Conservation (phyloP, 2,797 vertebrate genomes). For the Aeoliscus strigatus region DNA sequence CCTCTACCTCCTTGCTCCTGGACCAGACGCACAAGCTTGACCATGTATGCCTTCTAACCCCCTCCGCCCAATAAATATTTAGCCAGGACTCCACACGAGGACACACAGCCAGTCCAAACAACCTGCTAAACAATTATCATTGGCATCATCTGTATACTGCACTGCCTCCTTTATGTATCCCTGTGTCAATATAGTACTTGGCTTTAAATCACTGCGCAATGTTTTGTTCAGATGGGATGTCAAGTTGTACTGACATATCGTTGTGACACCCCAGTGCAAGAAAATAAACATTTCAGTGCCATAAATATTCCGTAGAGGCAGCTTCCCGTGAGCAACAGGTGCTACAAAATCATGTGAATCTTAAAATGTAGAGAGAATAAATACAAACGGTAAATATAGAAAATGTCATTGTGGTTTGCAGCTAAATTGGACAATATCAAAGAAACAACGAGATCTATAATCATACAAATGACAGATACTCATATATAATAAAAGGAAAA, state of each 20-base stretch:
- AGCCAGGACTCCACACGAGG: conserved; percentile 66
- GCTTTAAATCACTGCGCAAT: conserved; percentile 33
- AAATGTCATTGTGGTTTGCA: too few species aligned
- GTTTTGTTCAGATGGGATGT: conserved; percentile 41
- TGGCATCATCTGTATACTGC: conserved; percentile 68
- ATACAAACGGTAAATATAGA: too few species aligned
- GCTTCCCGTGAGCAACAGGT: too few species aligned
- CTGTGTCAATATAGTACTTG: conserved; percentile 60
- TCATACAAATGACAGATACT: too few species aligned
- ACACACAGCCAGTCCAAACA: conserved; percentile 76
- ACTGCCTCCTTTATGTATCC: conserved; percentile 53
- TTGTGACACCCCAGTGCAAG: conserved; percentile 16
- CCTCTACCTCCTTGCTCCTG: conserved; percentile 28
- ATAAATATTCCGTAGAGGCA: conserved; percentile 15
- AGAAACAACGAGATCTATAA: too few species aligned
- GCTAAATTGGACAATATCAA: too few species aligned
- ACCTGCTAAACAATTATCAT: conserved; percentile 72
- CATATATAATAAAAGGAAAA: too few species aligned
- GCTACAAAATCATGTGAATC: neutral
- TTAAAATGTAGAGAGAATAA: too few species aligned
- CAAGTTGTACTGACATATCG: conserved; percentile 18
- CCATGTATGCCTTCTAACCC: conserved; percentile 53
- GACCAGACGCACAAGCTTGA: conserved; percentile 55
- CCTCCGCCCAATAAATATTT: conserved; percentile 77
- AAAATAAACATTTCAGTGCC: conserved; percentile 21